Base-by-base conservation (phyloP, 2,113 vertebrate species). In the Gallinago undulata region DNA sequence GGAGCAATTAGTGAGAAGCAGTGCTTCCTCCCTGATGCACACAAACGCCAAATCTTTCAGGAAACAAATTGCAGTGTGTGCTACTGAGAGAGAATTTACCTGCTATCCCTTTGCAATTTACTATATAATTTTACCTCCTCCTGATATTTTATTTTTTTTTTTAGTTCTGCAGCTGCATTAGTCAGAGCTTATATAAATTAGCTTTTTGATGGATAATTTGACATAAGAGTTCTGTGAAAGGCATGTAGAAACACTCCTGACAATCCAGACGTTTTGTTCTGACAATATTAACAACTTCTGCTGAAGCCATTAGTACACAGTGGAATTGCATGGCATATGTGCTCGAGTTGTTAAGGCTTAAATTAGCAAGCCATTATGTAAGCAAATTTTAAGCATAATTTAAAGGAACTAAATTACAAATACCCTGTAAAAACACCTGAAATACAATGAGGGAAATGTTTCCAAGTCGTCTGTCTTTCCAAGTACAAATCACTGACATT, bases 311-410 rank as follows among this genome's bases (percentile, higher is more conserved):
- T 56, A 79, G 70, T 45, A 83, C 45, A 53, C n/a, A 76, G 66
- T 45, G 85, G 41, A 97, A 93, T 43, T 79, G 28, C 45, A 91
- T 1, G 0, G 69, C 67, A 66, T 79, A 84, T 24, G 48, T 4
- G 19, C 68, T 91, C 48, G 76, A 73, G 39, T 50, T 77, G 63
- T 55, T 66, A 83, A 55, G 78, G 62, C 50, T 87, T 79, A 94
- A 94, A 96, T 89, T 93, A 91, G 66, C 57, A 93, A 90, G 25
- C 31, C 28, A 87, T 93, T 91, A 91, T 76, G 57, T 79, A 93
- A 90, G 85, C 19, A 87, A 82, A 78, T 94, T 76, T 85, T 55
- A 85, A 94, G 79, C 50, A 76, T 66, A 76, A 91, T 94, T 91
- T 93, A 82, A 94, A 90, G 56, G 23, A 94, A 69, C 31, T 77